Base-by-base conservation (phyloP, 2,888 invertebrate genomes). In the Oligia latruncula region DNA sequence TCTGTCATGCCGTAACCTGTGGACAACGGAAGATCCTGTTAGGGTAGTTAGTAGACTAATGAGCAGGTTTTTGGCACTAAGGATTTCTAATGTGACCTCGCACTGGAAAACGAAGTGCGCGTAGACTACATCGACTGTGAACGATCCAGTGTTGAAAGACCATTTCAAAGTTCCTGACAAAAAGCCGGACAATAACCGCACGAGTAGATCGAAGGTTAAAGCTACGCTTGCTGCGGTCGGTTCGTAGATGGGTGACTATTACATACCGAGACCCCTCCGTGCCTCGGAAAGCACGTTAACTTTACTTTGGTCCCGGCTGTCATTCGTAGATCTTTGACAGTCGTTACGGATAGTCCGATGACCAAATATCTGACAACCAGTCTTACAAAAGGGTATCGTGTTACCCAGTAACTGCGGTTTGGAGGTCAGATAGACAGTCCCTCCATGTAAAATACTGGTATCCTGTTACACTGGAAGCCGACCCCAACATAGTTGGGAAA, bases 1-100 rank as follows among this genome's bases (percentile, higher is more conserved):
- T 98, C 98, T 0, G 98, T 98, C 98, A 98, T 98, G 60, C 98
- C 98, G 91, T 98, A 98, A 43, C 98, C 98, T 98, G 91, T 20
- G 40, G 52, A 49, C 4, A 74, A 64, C 2, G 29, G 43, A 8
- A 43, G 40, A 62, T 43, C 13, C 43, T 8, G 43, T 71, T 43
- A 62, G n/a, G n/a, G 40, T 65, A 65, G 2, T 40, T 40, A 20
- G 20, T 17, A 35, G 20, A 40, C 20, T 20, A 20, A 35, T 70
- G 29, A 70, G 20, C 29, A 49, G 20, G 49, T 29, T 23, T 46
- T 49, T 49, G 29, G 15, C 73, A 23, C 17, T 55, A n/a, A 64
- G 29, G 13, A 43, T 43, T 62, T 72, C 11, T 29, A n/a, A 62
- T 29, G 29, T 64, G 13, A 73, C 11, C 23, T 49, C 46, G 23